phyloP scores from a whole-genome alignment of 2,888 invertebrate genomes.

The Lasioglossum lativentre region DNA sequence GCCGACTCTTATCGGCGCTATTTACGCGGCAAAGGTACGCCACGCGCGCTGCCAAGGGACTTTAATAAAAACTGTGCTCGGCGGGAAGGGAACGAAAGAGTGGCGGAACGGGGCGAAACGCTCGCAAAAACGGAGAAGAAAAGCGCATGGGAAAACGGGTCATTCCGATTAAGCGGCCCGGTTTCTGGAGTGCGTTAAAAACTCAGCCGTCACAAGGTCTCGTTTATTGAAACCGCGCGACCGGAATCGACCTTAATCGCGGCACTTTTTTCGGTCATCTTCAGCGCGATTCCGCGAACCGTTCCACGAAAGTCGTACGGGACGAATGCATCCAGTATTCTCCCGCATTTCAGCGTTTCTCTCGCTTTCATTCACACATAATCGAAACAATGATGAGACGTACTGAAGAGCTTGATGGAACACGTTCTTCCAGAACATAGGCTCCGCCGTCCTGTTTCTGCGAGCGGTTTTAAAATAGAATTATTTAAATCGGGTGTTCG shows the following conservation, averaged over 20 bases:
- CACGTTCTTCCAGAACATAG: background rate
- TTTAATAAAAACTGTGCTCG: constrained; percentile 28
- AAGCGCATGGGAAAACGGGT: constrained; percentile 55
- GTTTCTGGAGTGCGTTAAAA: constrained; percentile 61
- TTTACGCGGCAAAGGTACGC: constrained; percentile 33
- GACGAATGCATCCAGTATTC: constrained; percentile 9
- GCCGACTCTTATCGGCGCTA: constrained; percentile 46
- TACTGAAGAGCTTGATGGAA: background rate
- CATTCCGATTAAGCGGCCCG: constrained; percentile 50
- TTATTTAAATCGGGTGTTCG: background rate
- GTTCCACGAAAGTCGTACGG: constrained; percentile 37
- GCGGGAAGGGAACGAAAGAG: background rate
- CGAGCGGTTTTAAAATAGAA: no score
- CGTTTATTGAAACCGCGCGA: constrained; percentile 62
- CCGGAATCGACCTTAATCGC: constrained; percentile 60
- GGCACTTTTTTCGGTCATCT: constrained; percentile 50
- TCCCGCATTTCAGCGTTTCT: background rate
- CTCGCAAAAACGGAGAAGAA: constrained; percentile 21
- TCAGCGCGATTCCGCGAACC: constrained; percentile 39
- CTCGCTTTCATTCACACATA: background rate
- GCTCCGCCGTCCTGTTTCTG: background rate
- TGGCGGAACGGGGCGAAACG: background rate
- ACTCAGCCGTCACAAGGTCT: constrained; percentile 56
- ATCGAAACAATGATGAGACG: background rate
- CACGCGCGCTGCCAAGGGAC: constrained; percentile 24